Conservation (phyloP, 2,113 vertebrate genomes). For the Corydoras sp. region DNA sequence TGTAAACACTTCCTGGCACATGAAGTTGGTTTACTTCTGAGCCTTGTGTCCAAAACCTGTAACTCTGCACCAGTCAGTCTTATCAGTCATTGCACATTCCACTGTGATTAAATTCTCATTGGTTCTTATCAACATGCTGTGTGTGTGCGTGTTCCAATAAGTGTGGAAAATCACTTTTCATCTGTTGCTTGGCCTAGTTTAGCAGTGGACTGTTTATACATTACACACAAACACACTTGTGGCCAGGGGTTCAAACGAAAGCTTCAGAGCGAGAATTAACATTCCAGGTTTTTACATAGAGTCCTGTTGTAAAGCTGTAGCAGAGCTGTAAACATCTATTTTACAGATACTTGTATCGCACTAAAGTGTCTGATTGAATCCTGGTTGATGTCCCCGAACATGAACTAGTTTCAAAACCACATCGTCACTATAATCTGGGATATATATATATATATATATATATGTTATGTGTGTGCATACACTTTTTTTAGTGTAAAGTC, state of each 20-base stretch:
- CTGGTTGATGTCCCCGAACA: no score
- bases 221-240: conserved; percentile 6
- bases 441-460: neutral
- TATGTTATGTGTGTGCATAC: neutral
- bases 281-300: neutral
- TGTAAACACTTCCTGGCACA: conserved; percentile 11
- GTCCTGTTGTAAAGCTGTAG: neutral
- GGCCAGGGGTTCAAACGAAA: conserved; percentile 10
- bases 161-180: conserved; percentile 15
- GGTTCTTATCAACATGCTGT: conserved; percentile 18
- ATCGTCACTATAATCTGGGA: no score
- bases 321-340: neutral
- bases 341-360: neutral
- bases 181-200: conserved; percentile 18
- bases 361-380: no score
- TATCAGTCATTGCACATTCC: conserved; percentile 32
- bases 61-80: conserved; percentile 18
- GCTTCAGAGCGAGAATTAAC: neutral
- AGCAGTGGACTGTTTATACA: conserved; percentile 8
- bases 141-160: neutral
- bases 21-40: conserved; percentile 12
- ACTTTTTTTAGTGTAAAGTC: neutral
- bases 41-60: conserved; percentile 5
- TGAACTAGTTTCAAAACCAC: no score
- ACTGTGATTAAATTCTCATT: conserved; percentile 22